Evolutionary conservation across 2,797 vertebrate species (phyloP), one percentile per base, ranked within the genome.

Genomic region (Ptychadena robeensis): DNA sequence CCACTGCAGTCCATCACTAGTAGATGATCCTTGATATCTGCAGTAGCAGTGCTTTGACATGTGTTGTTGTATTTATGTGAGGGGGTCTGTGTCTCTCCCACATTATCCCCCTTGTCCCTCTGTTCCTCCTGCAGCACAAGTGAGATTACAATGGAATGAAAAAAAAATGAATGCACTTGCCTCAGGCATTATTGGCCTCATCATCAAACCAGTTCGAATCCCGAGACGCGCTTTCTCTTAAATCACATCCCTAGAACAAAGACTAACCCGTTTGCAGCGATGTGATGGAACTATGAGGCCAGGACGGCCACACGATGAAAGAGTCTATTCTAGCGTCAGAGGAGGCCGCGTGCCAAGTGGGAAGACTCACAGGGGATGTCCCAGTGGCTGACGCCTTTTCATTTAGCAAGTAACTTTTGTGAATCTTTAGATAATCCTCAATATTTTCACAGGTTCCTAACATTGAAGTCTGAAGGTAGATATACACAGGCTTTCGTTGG

Each of bases 91-190:
- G 9, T 37, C 67, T 38, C 66, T 68, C n/a, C 15, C 71, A 73
- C 71, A 57, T 61, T 48, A 48, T 25, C n/a, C 65, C 40, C 30
- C 65, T 61, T 14, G 22, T 69, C 76, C 37, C 74, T 77, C 74
- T 65, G 35, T 76, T 68, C 76, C 57, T 14, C 63, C 30, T 30
- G 27, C 31, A 35, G 35, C 31, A 69, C 14, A 53, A 10, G 75
- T 18, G 35, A 78, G 63, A 78, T 66, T 67, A 78, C 75, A 66
- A 78, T 78, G 9, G 63, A 78, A 53, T 53, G 22, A 53, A 53
- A 38, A 38, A 38, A 66, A 78, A 66, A 78, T 78, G 75, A 78
- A 78, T 78, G 76, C 76, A 12, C 22, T 69, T 15, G 76, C 76
- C 76, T 79, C 15, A 10, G 76, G 76, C 76, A 22, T 31, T 57